A percentile compares a stretch with the other conserved stretches of the same genome.
These are phyloP conservation scores for Andrena chrysosceles DNA, from an alignment of 2,888 invertebrate species.

Conservation along the genomic window DNA sequence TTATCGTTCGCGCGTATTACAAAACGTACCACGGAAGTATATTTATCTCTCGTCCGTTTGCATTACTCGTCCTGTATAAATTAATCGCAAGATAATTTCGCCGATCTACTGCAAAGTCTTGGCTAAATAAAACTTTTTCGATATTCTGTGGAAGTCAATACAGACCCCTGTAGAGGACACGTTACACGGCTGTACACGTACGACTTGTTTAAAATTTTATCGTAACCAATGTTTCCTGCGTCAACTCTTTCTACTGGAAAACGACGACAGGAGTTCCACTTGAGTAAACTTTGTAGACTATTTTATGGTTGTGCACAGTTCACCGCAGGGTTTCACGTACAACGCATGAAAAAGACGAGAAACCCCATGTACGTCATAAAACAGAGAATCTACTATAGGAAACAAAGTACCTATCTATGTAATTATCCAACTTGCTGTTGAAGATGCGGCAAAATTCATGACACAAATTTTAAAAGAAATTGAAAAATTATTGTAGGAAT, in stretches of 20 bases:
- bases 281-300: not conserved
- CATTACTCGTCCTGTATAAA: not conserved
- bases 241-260: not conserved
- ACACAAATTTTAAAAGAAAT: no score
- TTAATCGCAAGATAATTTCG: not conserved
- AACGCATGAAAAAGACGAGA: no score
- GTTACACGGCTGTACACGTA: not conserved
- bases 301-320: not conserved
- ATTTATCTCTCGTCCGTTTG: not conserved
- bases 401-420: not conserved
- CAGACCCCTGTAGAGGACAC: not conserved
- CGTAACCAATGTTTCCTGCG: not conserved
- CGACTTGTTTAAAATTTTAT: constrained; percentile 7
- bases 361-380: no score
- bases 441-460: no score
- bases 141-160: constrained; percentile 8
- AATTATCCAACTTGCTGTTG: no score
- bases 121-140: not conserved
- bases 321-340: not conserved
- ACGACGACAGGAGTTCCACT: not conserved
- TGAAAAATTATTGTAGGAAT: no score
- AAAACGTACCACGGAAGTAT: not conserved
- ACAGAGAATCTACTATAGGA: not conserved
- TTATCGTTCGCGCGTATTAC: not conserved
- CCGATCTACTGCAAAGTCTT: not conserved